Evolutionary conservation across 2,797 vertebrate genomes (phyloP), one percentile per base, ranked within the genome.

Genomic region (Enteromius trimaculatus): DNA sequence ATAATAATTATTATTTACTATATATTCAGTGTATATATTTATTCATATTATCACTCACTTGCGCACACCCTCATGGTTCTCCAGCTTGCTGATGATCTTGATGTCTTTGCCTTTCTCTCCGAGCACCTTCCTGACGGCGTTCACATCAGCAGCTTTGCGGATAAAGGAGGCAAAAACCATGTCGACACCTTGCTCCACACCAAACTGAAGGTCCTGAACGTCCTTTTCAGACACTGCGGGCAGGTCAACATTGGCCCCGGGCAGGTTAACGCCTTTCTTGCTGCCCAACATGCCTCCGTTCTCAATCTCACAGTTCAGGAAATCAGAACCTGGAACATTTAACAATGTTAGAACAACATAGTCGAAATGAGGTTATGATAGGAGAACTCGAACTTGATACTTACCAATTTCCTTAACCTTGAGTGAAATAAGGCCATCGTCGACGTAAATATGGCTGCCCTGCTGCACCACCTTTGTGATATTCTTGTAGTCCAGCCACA

Each of bases 151-250:
- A 1, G 96, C 98, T 89, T 99, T 99, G 66, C 97, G 98, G 92
- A 99, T 99, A 92, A 99, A 99, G 85, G 98, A 99, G 0, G 98
- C 98, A 3, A 99, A 99, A 79, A 99, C 95, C 97, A 99, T 99
- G 89, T 99, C 98, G 0, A 99, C 97, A 0, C 95, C 95, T 90
- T 99, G 98, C 90, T 97, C 96, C 81, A 99, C 95, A 0, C 98
- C 98, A 0, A 99, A 99, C 90, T 96, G 93, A 51, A 99, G 93
- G 88, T 99, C 98, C 91, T 97, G 92, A 81, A 99, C 91, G 93
- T 99, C 98, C 93, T 99, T 99, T 83, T 96, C 95, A 0, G 98
- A 99, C 85, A 99, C 91, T 0, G 98, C 98, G 0, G 98, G 98
- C 84, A 99, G 94, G 89, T 99, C 98, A 0, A 98, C 97, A 0